phyloP scores from a whole-genome alignment of 2,797 vertebrate genomes.

The Mus spretus region DNA sequence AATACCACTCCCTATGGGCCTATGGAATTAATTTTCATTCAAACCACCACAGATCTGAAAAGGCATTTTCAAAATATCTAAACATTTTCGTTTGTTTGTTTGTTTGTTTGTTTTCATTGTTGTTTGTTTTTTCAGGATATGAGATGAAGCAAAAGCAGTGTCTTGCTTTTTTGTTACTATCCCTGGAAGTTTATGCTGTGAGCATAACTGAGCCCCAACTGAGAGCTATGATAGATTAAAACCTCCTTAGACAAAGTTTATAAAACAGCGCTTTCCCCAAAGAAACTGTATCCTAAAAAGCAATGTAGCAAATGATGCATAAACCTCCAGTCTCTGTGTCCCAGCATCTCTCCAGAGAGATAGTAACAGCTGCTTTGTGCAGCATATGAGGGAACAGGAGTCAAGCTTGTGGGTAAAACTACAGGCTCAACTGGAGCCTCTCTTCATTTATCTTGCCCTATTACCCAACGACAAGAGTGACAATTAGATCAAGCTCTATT shows the following conservation, averaged over 20 bases:
- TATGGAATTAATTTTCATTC: no score
- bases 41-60: no score
- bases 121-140: conserved; percentile 24
- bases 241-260: conserved; percentile 29
- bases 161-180: conserved; percentile 39
- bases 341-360: neutral
- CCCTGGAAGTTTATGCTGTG: neutral
- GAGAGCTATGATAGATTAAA: conserved; percentile 22
- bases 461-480: neutral
- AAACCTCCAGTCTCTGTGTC: neutral
- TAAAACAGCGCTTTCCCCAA: neutral
- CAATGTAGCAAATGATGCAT: conserved; percentile 11
- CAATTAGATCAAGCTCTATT: neutral
- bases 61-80: no score
- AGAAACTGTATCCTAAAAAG: conserved; percentile 13
- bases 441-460: neutral
- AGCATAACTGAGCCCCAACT: neutral
- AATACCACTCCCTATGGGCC: no score
- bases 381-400: neutral
- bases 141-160: neutral
- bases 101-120: no score
- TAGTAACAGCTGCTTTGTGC: neutral
- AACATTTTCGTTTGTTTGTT: neutral
- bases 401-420: neutral
- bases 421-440: neutral